phyloP scores from a whole-genome alignment of 1,140 invertebrate genomes.

The Diuraphis noxia region DNA sequence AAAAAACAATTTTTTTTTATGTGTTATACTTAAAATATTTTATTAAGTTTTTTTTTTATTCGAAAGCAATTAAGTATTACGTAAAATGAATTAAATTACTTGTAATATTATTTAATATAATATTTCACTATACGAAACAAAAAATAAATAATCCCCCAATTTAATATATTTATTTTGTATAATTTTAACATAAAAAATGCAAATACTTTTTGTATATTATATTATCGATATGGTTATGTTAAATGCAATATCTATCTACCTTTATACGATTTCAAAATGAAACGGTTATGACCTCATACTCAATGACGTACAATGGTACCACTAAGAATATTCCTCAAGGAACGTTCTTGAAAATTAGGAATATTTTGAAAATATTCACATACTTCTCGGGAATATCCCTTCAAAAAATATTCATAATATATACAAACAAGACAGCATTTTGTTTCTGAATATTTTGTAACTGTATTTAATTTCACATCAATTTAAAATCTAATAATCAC shows the following conservation, averaged over 20 bases:
- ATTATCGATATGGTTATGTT: neutral
- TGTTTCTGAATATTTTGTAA: no score
- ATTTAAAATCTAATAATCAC: no score
- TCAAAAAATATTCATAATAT: no score
- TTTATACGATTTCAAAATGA: neutral
- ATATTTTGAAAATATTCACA: neutral
- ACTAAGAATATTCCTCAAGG: neutral
- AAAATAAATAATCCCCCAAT: neutral
- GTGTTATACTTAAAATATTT: neutral
- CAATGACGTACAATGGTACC: neutral
- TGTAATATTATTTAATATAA: neutral
- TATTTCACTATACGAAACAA: neutral
- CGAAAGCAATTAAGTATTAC: neutral
- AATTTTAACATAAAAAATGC: neutral
- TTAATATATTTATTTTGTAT: neutral
- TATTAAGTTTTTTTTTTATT: neutral
- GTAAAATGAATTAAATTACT: neutral
- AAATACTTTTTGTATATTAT: neutral
- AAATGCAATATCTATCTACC: neutral
- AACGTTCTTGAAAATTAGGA: neutral
- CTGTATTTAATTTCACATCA: no score
- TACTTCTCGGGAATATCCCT: neutral
- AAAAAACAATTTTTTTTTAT: neutral
- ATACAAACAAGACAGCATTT: no score
- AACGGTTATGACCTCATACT: neutral